Conservation (phyloP, 2,113 vertebrate genomes). For the Gymnarchus niloticus region DNA sequence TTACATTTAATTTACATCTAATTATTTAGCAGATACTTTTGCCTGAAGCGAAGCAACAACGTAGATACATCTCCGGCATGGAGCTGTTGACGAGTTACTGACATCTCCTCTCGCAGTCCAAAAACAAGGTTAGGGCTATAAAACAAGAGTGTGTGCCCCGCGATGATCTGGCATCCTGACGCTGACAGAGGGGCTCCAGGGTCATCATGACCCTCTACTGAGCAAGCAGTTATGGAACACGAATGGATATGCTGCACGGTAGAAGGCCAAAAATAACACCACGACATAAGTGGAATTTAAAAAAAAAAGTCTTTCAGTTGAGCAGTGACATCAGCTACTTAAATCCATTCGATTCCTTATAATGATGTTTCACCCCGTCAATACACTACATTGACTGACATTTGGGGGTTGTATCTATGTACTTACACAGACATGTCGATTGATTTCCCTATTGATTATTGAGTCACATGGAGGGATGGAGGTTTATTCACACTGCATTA, state of each 20-base stretch:
- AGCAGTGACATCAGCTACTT: neutral
- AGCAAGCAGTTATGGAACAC: neutral
- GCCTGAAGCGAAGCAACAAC: too few relatives aligned
- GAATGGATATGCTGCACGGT: neutral
- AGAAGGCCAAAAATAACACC: neutral
- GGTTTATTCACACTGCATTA: neutral
- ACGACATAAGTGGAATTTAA: too few relatives aligned
- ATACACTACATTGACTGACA: constrained; percentile 19
- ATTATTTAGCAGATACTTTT: too few relatives aligned
- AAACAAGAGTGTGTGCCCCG: too few relatives aligned
- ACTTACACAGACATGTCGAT: neutral
- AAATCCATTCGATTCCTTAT: neutral
- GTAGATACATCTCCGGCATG: too few relatives aligned
- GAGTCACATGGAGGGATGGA: neutral
- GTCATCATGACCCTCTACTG: neutral
- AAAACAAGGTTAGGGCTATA: too few relatives aligned
- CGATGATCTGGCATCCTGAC: too few relatives aligned
- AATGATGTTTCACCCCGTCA: constrained; percentile 18
- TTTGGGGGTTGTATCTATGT: neutral
- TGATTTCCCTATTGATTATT: constrained; percentile 1
- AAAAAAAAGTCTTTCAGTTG: neutral
- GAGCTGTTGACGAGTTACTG: too few relatives aligned
- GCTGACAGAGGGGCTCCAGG: too few relatives aligned
- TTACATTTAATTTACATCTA: too few relatives aligned
- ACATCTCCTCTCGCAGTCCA: too few relatives aligned